phyloP scores from a whole-genome alignment of 2,113 vertebrate genomes.

The Gymnocephalus cernua region DNA sequence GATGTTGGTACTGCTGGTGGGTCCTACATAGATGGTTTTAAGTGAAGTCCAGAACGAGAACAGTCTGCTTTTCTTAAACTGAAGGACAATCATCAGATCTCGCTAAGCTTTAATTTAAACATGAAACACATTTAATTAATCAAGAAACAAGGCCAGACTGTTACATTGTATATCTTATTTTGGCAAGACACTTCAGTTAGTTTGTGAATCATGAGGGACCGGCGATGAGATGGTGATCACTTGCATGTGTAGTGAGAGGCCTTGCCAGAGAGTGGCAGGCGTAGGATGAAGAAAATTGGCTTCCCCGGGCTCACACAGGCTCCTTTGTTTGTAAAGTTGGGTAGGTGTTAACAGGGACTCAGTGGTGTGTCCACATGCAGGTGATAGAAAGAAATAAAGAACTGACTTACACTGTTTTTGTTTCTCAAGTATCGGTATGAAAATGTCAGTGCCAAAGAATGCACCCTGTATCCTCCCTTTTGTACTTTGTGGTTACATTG shows the following conservation, averaged over 20 bases:
- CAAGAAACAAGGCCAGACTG: slow-evolving; percentile 6
- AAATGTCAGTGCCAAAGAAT: slow-evolving; percentile 39
- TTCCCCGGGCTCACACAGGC: slow-evolving; percentile 67
- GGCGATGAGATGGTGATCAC: slow-evolving; percentile 61
- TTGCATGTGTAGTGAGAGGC: slow-evolving; percentile 65
- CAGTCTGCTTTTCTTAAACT: slow-evolving; percentile 11
- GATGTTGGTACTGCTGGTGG: neutral
- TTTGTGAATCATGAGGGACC: slow-evolving; percentile 46
- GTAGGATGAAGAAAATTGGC: slow-evolving; percentile 68
- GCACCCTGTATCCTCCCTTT: slow-evolving; percentile 7
- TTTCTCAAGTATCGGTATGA: slow-evolving; percentile 56
- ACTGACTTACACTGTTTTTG: slow-evolving; percentile 67
- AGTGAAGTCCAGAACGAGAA: neutral
- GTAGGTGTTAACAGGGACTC: slow-evolving; percentile 71
- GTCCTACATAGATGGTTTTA: neutral
- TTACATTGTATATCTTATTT: slow-evolving; percentile 43
- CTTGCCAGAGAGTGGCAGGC: slow-evolving; percentile 61
- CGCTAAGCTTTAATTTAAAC: slow-evolving; percentile 5
- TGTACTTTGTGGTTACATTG: slow-evolving; percentile 27
- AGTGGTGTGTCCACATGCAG: slow-evolving; percentile 66
- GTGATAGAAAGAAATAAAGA: slow-evolving; percentile 73
- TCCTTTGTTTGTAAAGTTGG: slow-evolving; percentile 77
- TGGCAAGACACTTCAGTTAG: slow-evolving; percentile 26
- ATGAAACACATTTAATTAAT: slow-evolving; percentile 35
- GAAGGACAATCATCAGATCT: neutral